These are phyloP conservation scores for Enhydra lutris DNA, from an alignment of 2,113 vertebrate genomes.

Conservation along the genomic window DNA sequence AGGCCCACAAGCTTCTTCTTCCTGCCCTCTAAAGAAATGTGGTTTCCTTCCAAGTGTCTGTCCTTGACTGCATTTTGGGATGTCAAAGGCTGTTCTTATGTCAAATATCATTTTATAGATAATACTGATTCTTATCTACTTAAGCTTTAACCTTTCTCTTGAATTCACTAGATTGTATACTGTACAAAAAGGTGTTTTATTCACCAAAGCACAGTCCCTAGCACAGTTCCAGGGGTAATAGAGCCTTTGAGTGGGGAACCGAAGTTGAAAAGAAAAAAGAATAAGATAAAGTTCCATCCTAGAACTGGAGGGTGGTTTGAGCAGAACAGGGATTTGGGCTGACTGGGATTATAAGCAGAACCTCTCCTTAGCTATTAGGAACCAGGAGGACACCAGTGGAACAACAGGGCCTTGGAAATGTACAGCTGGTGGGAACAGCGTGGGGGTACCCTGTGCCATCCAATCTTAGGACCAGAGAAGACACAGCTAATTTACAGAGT, in stretches of 20 bases:
- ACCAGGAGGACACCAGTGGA: not conserved
- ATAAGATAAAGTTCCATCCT: not conserved
- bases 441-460: rapidly evolving
- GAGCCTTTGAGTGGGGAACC: not conserved
- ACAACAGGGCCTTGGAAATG: rapidly evolving
- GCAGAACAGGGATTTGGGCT: not conserved
- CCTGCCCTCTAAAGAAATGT: not conserved
- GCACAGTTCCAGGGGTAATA: not conserved
- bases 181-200: not conserved
- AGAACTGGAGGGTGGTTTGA: not conserved
- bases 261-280: not conserved
- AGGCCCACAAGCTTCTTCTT: not conserved
- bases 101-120: not conserved
- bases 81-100: not conserved
- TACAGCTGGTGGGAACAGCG: rapidly evolving
- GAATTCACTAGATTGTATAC: not conserved
- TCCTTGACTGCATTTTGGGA: not conserved
- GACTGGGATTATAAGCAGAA: not conserved
- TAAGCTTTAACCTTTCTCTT: not conserved
- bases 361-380: not conserved
- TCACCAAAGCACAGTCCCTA: not conserved
- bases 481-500: not conserved
- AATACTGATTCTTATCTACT: not conserved
- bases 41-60: not conserved
- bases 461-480: not conserved